Evolutionary conservation across 2,797 vertebrate genomes (phyloP), one percentile per base, ranked within the genome.

Genomic region (Distichodus sexfasciatus): DNA sequence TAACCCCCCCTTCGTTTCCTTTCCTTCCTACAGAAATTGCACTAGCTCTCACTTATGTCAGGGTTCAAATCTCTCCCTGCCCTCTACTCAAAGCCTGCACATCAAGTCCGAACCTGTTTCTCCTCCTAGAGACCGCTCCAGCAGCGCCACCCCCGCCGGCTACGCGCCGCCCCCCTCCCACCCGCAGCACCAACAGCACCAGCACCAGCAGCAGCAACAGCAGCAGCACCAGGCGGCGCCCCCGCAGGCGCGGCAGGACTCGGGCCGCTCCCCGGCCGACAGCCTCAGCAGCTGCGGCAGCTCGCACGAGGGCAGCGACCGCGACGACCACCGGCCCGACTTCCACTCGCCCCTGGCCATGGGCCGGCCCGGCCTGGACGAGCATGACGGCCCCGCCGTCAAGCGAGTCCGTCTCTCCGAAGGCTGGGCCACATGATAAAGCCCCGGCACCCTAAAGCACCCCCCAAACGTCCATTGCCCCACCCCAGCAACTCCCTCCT

Each of bases 91-190:
- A 95, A 98, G 95, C 96, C 96, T 99, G 93, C 96, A 93, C 97
- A 99, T 99, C 97, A 99, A 99, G 96, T 98, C 96, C 94, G 96
- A 99, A 97, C 97, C 96, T 95, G 96, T 98, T 95, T 99, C 97
- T 96, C 97, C 97, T 96, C 97, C 97, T 95, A 98, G 97, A 97
- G 96, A 99, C 89, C 95, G 95, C 90, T 96, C 94, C 92, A 93
- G 92, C 94, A 94, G 89, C 91, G 91, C 90, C 85, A 96, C 97
- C 72, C 94, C 94, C 59, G 96, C 93, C 88, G 94, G 94, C 87
- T 92, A 92, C 83, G 90, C 46, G 40, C 91, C 90, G 76, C 73
- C 69, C 40, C 64, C 71, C 9, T 72, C 76, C 31, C 76, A 75
- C 55, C 88, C 92, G 88, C 91, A 93, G 90, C 87, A 91, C 91